These are phyloP conservation scores for Patella vulgata DNA, from an alignment of 1,140 invertebrate species.

Conservation along the genomic window DNA sequence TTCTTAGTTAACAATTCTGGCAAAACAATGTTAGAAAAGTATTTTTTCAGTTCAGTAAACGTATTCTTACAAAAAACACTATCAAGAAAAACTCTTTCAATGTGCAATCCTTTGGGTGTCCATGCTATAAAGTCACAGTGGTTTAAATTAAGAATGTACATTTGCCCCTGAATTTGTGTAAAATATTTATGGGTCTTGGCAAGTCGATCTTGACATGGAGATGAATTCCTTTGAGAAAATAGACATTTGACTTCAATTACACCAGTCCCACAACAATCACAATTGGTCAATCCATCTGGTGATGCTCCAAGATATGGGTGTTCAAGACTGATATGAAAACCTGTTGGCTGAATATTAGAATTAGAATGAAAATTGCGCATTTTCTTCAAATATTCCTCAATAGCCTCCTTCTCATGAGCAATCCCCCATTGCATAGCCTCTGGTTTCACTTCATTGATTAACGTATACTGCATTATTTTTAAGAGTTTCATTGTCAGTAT, in stretches of 20 bases:
- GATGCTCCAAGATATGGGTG: slow-evolving; percentile 17
- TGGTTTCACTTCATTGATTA: no score
- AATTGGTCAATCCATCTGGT: slow-evolving; percentile 13
- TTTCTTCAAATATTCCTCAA: neutral
- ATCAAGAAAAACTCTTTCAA: no score
- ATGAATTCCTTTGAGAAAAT: neutral
- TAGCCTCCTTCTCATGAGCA: slow-evolving; percentile 5
- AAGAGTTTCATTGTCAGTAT: neutral
- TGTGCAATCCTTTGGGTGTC: no score
- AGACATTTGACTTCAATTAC: slow-evolving; percentile 19
- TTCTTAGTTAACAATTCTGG: no score
- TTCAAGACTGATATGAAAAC: slow-evolving; percentile 8
- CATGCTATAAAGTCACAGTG: slow-evolving; percentile 10
- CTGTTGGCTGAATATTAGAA: neutral
- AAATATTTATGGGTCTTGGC: neutral
- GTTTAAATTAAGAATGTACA: slow-evolving; percentile 2
- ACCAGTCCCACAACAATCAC: slow-evolving; percentile 18
- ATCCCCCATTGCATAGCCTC: neutral
- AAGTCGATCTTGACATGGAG: neutral
- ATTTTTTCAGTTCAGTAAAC: no score
- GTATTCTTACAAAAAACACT: no score
- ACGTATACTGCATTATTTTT: no score
- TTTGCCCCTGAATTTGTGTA: slow-evolving; percentile 13
- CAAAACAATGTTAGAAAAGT: no score
- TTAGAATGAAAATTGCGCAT: slow-evolving; percentile 1